Conservation (phyloP, 2,888 invertebrate genomes). For the Xestia c-nigrum region DNA sequence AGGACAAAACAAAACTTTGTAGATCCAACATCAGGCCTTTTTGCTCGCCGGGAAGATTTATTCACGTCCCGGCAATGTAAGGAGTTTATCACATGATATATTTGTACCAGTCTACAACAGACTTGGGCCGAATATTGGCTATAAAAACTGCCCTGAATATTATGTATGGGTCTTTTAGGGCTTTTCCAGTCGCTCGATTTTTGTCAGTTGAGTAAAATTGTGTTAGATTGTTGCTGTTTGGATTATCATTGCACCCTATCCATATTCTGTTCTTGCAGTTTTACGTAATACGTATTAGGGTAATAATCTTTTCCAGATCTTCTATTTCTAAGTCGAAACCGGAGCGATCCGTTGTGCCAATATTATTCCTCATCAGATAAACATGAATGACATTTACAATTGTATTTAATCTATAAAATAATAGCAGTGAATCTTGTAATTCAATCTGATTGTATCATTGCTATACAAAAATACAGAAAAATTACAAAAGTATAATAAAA, state of each 20-base stretch:
- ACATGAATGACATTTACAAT: background rate
- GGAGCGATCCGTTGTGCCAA: too few relatives aligned
- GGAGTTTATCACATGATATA: slow-evolving; percentile 45
- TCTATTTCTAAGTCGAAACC: background rate
- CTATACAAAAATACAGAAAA: background rate
- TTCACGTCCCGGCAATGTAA: slow-evolving; percentile 23
- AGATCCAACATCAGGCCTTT: slow-evolving; percentile 21
- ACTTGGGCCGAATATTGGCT: slow-evolving; percentile 23
- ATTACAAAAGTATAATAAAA: background rate
- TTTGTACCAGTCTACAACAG: slow-evolving; percentile 45
- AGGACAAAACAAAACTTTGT: slow-evolving; percentile 29
- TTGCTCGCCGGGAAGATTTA: slow-evolving; percentile 32
- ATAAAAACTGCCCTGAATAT: slow-evolving; percentile 12
- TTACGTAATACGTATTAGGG: background rate
- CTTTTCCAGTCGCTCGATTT: background rate
- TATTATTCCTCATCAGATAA: background rate
- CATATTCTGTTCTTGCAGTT: background rate
- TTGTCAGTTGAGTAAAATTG: background rate
- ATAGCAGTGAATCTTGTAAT: background rate
- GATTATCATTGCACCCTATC: background rate
- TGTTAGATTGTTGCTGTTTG: background rate
- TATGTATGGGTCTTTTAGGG: background rate
- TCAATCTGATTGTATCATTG: background rate
- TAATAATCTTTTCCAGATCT: background rate
- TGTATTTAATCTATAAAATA: too few relatives aligned